phyloP scores from a whole-genome alignment of 2,888 invertebrate genomes.

The Baronia brevicornis region DNA sequence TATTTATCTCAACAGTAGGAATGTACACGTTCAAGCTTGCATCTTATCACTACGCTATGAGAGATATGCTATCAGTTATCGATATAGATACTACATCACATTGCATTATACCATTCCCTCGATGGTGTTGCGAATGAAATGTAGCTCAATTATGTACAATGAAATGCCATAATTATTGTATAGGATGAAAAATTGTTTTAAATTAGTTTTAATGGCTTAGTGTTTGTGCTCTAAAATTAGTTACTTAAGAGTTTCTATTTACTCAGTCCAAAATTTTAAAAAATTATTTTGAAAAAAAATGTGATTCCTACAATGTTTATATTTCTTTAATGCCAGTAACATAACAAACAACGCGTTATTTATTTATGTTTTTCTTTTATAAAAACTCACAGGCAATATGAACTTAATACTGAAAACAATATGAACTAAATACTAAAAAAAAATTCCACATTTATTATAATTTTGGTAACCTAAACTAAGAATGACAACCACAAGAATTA shows the following conservation, averaged over 20 bases:
- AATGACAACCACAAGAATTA: no score
- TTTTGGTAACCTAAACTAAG: no score
- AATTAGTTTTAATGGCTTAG: constrained; percentile 15
- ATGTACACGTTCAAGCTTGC: no score
- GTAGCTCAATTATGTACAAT: constrained; percentile 18
- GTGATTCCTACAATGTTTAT: constrained; percentile 8
- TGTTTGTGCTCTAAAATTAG: constrained; percentile 16
- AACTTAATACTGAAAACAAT: no score
- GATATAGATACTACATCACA: constrained; percentile 52
- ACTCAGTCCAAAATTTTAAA: constrained; percentile 19
- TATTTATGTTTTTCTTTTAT: no score
- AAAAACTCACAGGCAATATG: no score
- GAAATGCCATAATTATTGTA: constrained; percentile 17
- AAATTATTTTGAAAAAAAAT: constrained; percentile 8
- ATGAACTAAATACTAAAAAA: no score
- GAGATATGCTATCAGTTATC: constrained; percentile 50
- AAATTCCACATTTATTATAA: no score
- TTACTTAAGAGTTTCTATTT: constrained; percentile 17
- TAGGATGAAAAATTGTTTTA: constrained; percentile 14
- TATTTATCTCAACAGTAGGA: no score
- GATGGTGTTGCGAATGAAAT: constrained; percentile 19
- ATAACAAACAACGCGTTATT: no score
- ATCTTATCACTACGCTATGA: no score
- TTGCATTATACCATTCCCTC: constrained; percentile 25
- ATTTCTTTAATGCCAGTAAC: no score